phyloP scores from a whole-genome alignment of 2,113 vertebrate species.

The Romanogobio albipinnatus region DNA sequence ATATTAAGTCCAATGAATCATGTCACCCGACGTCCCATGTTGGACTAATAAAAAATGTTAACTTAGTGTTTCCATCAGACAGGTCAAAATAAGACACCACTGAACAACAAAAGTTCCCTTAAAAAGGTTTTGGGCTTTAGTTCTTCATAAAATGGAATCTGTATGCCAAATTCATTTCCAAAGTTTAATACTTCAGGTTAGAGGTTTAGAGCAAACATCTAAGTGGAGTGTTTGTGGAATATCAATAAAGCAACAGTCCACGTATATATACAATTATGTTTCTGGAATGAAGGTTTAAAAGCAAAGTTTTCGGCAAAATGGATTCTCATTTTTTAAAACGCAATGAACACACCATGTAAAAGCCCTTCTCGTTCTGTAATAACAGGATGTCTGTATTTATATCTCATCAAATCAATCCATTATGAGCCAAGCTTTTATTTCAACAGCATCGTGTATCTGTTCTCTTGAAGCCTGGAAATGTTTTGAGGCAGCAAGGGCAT shows the following conservation, averaged over 20 bases:
- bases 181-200: background rate
- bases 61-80: background rate
- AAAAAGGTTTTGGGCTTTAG: background rate
- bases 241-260: background rate
- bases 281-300: background rate
- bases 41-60: no score
- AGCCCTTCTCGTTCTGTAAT: conserved; percentile 27
- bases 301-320: background rate
- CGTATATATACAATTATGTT: background rate
- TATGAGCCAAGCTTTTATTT: background rate
- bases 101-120: background rate
- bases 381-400: background rate
- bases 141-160: background rate
- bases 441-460: background rate
- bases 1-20: background rate
- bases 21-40: background rate
- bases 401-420: conserved; percentile 19
- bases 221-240: background rate
- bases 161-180: background rate
- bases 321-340: background rate
- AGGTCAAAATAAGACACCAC: conserved; percentile 2
- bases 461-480: background rate
- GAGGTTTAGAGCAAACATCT: background rate
- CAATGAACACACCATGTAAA: conserved; percentile 20
- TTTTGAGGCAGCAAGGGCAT: conserved; percentile 31